Conservation (phyloP, 1,140 invertebrate genomes). For the Drosophila kohkoa region DNA sequence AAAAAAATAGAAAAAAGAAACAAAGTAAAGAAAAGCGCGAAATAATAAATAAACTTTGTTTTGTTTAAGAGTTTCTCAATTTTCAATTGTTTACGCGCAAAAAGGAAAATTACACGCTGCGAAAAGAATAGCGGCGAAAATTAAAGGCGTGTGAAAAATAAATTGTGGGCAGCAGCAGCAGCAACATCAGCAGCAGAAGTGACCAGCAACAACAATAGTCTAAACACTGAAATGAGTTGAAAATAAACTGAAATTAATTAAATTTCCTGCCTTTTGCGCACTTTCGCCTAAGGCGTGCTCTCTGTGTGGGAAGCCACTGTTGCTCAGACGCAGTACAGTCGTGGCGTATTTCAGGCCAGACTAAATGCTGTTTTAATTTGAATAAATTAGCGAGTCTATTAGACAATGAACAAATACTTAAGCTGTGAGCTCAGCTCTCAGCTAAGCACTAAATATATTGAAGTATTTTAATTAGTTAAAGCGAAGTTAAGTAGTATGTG, state of each 20-base stretch:
- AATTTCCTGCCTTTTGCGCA: conserved; percentile 49
- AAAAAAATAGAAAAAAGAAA: not conserved
- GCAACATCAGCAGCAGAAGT: not conserved
- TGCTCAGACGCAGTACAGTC: not conserved
- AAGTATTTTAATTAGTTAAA: conserved; percentile 60
- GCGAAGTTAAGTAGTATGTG: conserved; percentile 10
- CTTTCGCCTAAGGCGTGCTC: conserved; percentile 40
- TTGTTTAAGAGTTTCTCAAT: conserved; percentile 42
- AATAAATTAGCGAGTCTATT: conserved; percentile 55
- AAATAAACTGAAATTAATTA: conserved; percentile 58
- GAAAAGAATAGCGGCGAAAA: conserved; percentile 39
- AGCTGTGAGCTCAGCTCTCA: conserved; percentile 45
- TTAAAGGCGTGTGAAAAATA: conserved; percentile 60
- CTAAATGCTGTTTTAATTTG: conserved; percentile 62
- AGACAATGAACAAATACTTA: conserved; percentile 52
- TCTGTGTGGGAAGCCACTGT: conserved; percentile 50
- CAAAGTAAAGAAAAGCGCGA: conserved; percentile 18
- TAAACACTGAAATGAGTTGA: conserved; percentile 31
- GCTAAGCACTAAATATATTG: conserved; percentile 17
- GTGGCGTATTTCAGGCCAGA: conserved; percentile 18
- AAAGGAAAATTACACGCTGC: conserved; percentile 48
- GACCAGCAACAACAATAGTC: conserved; percentile 10
- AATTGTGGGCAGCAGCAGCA: conserved; percentile 39
- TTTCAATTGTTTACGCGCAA: conserved; percentile 51
- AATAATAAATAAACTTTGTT: conserved; percentile 39